Evolutionary conservation across 2,797 vertebrate genomes (phyloP), one percentile per base, ranked within the genome.

Genomic region (Peromyscus nudipes): DNA sequence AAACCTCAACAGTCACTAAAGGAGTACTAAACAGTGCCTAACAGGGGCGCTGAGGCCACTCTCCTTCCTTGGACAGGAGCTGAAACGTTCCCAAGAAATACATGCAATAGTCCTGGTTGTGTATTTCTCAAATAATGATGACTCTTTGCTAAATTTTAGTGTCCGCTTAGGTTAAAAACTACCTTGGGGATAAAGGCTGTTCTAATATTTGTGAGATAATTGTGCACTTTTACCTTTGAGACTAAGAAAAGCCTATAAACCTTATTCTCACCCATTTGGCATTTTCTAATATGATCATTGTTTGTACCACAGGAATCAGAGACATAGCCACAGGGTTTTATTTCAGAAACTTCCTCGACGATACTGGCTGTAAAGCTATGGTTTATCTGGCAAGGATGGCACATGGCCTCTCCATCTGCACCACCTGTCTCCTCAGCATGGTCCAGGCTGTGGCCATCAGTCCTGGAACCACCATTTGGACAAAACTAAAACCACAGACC

Each of bases 251-350:
- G 34, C 3, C 40, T 25, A 23, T 67, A 14, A 27, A 81, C 16
- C 11, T 81, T 46, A 67, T 95, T 19, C 49, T 96, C 43, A 64
- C 85, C 1, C 96, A 96, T 4, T 52, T 92, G 73, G 62, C n/a
- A 71, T 88, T 93, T 67, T 60, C 77, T 23, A 95, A 96, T 65
- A 6, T 29, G 77, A 11, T 81, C 10, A 91, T 52, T n/a, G 64
- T 94, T 52, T 92, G 43, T 40, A 29, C 10, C n/a, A 76, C 21
- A 46, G 43, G 25, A 8, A 40, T 21, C 8, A 37, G 10, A 46
- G 10, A 64, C 16, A 34, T 55, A 37, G 14, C 12, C 2, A n/a
- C 55, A 46, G 34, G 46, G 57, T 91, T 95, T 93, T 23, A 76
- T 88, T 77, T 95, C 46, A 43, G 46, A 34, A 85, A 84, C 55